A percentile compares a stretch with the other conserved stretches of the same genome.
phyloP scores from a whole-genome alignment of 2,888 invertebrate species.

The Lasioglossum pauxillum region DNA sequence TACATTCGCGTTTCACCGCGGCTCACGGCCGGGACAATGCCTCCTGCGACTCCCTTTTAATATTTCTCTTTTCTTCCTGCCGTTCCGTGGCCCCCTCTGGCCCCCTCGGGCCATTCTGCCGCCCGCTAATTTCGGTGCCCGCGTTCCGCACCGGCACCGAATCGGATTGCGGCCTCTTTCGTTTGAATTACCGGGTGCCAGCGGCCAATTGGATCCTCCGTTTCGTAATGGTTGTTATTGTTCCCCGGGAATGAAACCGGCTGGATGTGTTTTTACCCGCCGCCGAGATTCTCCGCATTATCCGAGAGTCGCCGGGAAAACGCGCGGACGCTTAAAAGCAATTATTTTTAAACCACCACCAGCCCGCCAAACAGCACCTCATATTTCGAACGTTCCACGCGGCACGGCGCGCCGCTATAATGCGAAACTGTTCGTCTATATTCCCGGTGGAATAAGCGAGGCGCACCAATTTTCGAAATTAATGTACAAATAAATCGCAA shows the following conservation, averaged over 20 bases:
- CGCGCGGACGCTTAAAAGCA: background rate
- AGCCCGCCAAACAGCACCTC: background rate
- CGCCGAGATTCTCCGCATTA: background rate
- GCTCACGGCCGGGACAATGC: constrained; percentile 58
- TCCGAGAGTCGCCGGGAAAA: background rate
- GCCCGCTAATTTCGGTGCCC: constrained; percentile 56
- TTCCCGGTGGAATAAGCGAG: background rate
- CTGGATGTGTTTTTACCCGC: background rate
- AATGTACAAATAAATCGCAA: constrained; percentile 11
- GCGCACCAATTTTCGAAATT: background rate
- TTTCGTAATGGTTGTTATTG: constrained; percentile 26
- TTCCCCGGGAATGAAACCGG: constrained; percentile 6
- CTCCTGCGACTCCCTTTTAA: constrained; percentile 30
- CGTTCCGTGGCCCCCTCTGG: background rate
- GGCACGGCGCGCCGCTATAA: background rate
- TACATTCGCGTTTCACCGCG: constrained; percentile 62
- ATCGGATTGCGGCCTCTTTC: constrained; percentile 52
- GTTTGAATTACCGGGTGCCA: constrained; percentile 42
- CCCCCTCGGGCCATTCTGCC: constrained; percentile 27
- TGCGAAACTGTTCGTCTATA: background rate
- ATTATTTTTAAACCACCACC: background rate
- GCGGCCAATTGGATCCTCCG: constrained; percentile 38
- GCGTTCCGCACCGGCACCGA: constrained; percentile 21
- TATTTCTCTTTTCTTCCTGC: constrained; percentile 8
- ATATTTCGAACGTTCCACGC: background rate